Percentiles rank a stretch among this genome's conserved stretches.
Evolutionary conservation across 2,888 invertebrate species (phyloP).

Genomic region (Acrobasis repandana): DNA sequence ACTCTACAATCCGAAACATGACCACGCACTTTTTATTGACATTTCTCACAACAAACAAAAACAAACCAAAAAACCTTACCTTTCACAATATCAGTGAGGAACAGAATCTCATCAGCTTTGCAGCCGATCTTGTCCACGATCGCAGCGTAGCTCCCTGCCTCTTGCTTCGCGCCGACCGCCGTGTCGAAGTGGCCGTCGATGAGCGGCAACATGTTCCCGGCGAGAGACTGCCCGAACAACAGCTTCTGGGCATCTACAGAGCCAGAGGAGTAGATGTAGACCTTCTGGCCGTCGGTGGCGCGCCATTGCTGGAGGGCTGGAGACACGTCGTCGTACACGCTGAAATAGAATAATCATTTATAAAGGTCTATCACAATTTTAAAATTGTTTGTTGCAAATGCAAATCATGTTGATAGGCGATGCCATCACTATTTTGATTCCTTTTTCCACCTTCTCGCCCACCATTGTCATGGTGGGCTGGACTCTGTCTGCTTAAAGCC

Average conservation of each 20-base stretch:
- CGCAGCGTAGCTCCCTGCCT: constrained; percentile 88
- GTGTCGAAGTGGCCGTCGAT: constrained; percentile 95
- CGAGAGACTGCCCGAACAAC: constrained; percentile 88
- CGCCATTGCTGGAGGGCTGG: constrained; percentile 89
- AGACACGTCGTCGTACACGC: constrained; percentile 94
- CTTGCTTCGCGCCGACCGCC: constrained; percentile 90
- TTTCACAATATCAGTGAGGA: constrained; percentile 92
- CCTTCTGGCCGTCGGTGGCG: constrained; percentile 83
- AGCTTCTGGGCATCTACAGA: constrained; percentile 95
- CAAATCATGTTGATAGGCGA: too few species aligned
- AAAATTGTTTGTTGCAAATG: too few species aligned
- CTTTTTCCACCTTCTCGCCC: too few species aligned
- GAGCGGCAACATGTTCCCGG: constrained; percentile 89
- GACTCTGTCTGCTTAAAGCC: too few species aligned
- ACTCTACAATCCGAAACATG: too few species aligned
- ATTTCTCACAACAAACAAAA: background rate
- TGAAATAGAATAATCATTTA: constrained; percentile 62
- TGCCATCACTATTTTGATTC: too few species aligned
- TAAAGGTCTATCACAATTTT: too few species aligned
- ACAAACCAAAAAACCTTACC: constrained; percentile 74
- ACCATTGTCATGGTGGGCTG: too few species aligned
- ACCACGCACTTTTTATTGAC: background rate
- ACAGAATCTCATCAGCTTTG: constrained; percentile 87
- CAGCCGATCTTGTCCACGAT: constrained; percentile 87
- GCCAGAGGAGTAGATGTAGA: constrained; percentile 96